Evolutionary conservation across 1,140 invertebrate genomes (phyloP).

Genomic region (Pseudomyrmex cubaensis): DNA sequence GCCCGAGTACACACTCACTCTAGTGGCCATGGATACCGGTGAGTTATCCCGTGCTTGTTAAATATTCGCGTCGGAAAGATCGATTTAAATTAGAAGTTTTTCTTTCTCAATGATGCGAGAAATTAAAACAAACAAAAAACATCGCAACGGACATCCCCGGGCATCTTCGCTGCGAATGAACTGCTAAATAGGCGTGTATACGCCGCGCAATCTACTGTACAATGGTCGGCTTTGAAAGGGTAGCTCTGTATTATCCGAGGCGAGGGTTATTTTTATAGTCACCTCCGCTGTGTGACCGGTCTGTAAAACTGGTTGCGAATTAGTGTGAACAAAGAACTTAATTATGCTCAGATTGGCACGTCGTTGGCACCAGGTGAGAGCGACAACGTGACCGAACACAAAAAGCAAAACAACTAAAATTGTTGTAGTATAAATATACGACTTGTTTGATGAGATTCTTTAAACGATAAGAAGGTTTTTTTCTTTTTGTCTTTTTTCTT

Average conservation of each 20-base stretch:
- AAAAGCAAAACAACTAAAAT: neutral
- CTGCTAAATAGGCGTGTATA: slow-evolving; percentile 62
- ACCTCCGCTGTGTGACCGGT: slow-evolving; percentile 34
- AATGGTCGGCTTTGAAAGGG: slow-evolving; percentile 63
- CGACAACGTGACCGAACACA: neutral
- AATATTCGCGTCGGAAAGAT: neutral
- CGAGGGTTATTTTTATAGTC: slow-evolving; percentile 64
- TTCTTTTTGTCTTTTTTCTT: neutral
- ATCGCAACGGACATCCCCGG: neutral
- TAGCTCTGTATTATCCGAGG: slow-evolving; percentile 47
- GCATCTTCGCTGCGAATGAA: slow-evolving; percentile 27
- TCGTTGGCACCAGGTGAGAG: neutral
- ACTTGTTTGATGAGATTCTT: slow-evolving; percentile 75
- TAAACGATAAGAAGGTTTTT: slow-evolving; percentile 69
- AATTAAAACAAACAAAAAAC: neutral
- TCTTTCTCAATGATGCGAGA: neutral
- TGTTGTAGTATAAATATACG: slow-evolving; percentile 70
- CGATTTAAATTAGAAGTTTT: neutral
- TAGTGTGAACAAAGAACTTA: slow-evolving; percentile 66
- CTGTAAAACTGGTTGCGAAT: slow-evolving; percentile 70
- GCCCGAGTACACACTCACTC: slow-evolving; percentile 92
- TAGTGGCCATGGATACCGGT: slow-evolving; percentile 97
- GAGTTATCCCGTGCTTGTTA: slow-evolving; percentile 80
- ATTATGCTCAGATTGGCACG: slow-evolving; percentile 56
- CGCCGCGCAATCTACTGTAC: slow-evolving; percentile 36